These are phyloP conservation scores for Agelastica alni DNA, from an alignment of 2,888 invertebrate genomes.

Conservation along the genomic window DNA sequence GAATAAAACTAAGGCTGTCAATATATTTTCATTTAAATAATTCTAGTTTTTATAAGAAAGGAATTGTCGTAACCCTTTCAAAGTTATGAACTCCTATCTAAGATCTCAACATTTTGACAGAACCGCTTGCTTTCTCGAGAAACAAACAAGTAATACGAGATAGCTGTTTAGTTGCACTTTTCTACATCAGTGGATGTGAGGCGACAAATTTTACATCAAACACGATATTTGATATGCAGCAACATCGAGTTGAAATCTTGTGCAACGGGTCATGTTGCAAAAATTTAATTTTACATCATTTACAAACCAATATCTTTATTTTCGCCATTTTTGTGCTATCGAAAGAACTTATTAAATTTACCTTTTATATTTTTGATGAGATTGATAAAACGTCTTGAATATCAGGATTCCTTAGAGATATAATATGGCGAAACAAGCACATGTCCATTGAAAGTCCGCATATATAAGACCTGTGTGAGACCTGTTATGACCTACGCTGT, in stretches of 20 bases:
- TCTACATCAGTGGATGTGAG: constrained; percentile 27
- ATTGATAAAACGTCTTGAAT: too few species aligned
- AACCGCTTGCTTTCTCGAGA: constrained; percentile 19
- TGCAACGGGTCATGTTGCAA: neutral
- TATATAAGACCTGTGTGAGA: too few species aligned
- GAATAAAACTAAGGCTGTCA: too few species aligned
- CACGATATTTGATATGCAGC: constrained; percentile 29
- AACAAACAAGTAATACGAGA: constrained; percentile 26
- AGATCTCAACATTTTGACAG: constrained; percentile 15
- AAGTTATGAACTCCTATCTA: constrained; percentile 3
- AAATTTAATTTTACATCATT: neutral
- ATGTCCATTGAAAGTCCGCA: too few species aligned
- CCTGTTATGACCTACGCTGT: too few species aligned
- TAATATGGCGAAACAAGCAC: too few species aligned
- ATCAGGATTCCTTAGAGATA: too few species aligned
- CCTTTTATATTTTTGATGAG: too few species aligned
- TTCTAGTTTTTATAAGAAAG: neutral
- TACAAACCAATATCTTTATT: neutral
- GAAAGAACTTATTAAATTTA: too few species aligned
- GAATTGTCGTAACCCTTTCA: neutral
- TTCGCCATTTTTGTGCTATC: neutral
- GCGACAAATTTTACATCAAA: constrained; percentile 31
- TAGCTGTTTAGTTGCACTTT: constrained; percentile 31
- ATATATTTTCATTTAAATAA: too few species aligned
- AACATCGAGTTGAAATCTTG: constrained; percentile 14